Percentiles rank a stretch among this genome's conserved stretches.
These are phyloP conservation scores for Bacillus rossius DNA, from an alignment of 1,140 invertebrate genomes.

Conservation along the genomic window DNA sequence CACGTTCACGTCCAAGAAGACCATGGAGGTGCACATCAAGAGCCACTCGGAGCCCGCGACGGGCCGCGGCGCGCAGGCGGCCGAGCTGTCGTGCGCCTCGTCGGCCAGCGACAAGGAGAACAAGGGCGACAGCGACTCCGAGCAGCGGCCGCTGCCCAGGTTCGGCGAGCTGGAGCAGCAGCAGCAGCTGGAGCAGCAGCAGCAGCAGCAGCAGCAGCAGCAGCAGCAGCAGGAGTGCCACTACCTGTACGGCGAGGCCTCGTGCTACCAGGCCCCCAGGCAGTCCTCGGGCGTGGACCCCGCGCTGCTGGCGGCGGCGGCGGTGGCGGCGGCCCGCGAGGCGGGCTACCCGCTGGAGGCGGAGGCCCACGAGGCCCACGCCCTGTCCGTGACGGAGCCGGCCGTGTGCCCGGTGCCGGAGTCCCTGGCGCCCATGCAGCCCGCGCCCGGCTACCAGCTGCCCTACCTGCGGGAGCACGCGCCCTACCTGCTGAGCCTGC, in stretches of 20 bases:
- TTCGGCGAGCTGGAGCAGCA: conserved; percentile 10
- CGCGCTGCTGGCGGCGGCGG: conserved; percentile 44
- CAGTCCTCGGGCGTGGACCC: conserved; percentile 32
- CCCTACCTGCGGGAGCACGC: conserved; percentile 28
- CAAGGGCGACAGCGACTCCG: conserved; percentile 23
- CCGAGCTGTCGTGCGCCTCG: conserved; percentile 32
- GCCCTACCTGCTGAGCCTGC: conserved; percentile 36
- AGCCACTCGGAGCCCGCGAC: conserved; percentile 64
- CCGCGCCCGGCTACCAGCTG: conserved; percentile 2
- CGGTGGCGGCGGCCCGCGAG: conserved; percentile 35
- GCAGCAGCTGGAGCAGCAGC: conserved; percentile 22
- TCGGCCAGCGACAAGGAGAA: conserved; percentile 46
- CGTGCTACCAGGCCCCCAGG: conserved; percentile 20
- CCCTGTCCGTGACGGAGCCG: conserved; percentile 27
- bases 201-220: conserved; percentile 20
- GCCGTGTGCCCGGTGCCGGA: conserved; percentile 30
- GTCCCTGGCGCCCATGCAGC: conserved; percentile 22
- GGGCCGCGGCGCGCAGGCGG: conserved; percentile 34
- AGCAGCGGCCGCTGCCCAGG: neutral
- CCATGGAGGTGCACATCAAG: conserved; percentile 84
- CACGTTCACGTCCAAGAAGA: conserved; percentile 84
- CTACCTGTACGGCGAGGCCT: conserved; percentile 16
- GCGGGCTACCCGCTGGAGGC: conserved; percentile 18
- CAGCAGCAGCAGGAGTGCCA: conserved; percentile 22
- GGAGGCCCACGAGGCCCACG: neutral